These are phyloP conservation scores for Hiodon tergisus DNA, from an alignment of 2,113 vertebrate genomes.

Conservation along the genomic window DNA sequence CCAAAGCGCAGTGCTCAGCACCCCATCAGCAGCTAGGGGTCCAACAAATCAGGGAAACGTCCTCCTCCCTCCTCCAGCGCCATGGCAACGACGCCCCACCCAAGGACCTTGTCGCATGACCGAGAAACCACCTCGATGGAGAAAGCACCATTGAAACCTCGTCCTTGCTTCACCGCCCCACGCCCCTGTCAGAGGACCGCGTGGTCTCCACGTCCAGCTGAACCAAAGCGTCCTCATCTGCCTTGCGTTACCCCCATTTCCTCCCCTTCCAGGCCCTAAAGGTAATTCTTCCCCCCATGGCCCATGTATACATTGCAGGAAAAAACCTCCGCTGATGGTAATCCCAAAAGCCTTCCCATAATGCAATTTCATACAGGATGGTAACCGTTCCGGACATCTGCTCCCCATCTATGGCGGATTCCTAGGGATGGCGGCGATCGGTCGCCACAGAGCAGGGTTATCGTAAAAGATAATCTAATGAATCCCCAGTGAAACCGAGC, in stretches of 20 bases:
- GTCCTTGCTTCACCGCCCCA: neutral
- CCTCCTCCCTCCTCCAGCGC: neutral
- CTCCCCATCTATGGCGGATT: slow-evolving; percentile 1
- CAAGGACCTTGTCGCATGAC: too few relatives aligned
- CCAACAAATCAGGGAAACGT: neutral
- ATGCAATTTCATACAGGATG: neutral
- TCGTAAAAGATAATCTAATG: slow-evolving; percentile 14
- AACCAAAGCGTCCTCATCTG: neutral
- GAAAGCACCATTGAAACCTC: too few relatives aligned
- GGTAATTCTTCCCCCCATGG: neutral
- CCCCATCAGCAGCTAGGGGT: neutral
- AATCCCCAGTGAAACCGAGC: neutral
- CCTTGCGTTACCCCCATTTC: neutral
- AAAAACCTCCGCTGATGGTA: neutral
- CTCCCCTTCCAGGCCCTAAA: neutral
- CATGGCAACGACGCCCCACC: neutral
- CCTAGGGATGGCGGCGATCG: neutral
- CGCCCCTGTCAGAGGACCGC: neutral
- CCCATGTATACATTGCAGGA: neutral
- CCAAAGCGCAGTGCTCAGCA: too few relatives aligned
- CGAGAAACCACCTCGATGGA: too few relatives aligned
- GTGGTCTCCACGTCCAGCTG: neutral
- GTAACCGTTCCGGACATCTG: slow-evolving; percentile 9
- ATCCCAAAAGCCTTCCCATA: neutral
- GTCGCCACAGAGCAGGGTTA: neutral